Conservation (phyloP, 2,113 vertebrate species). For the Sturnira hondurensis region DNA sequence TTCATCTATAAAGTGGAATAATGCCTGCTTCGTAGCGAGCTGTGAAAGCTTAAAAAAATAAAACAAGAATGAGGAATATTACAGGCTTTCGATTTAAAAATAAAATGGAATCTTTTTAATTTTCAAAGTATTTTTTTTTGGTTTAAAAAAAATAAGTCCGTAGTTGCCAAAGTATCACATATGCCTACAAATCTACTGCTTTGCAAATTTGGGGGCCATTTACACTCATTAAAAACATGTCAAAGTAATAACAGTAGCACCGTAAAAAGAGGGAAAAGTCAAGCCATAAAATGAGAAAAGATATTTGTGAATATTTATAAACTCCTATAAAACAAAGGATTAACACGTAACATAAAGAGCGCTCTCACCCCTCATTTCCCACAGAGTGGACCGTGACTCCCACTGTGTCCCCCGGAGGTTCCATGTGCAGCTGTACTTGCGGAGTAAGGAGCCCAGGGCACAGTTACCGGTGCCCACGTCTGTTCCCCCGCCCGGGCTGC, state of each 20-base stretch:
- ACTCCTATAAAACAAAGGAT: not conserved
- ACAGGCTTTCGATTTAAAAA: conserved; percentile 12
- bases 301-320: not conserved
- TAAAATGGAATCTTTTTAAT: not conserved
- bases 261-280: not conserved
- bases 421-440: not conserved
- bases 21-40: not conserved
- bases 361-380: not conserved
- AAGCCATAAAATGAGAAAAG: not conserved
- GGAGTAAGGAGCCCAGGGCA: not conserved
- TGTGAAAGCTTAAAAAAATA: not conserved
- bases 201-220: not conserved
- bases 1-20: not conserved
- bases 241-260: not conserved
- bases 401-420: not conserved
- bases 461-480: not conserved
- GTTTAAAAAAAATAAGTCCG: not conserved
- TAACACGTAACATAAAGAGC: not conserved
- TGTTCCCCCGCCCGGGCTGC: not conserved
- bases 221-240: not conserved
- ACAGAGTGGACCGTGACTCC: not conserved
- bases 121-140: not conserved
- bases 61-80: not conserved
- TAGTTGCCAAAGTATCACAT: not conserved
- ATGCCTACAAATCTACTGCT: not conserved